Evolutionary conservation across 2,113 vertebrate species (phyloP).

Genomic region (Hippocampus comes): DNA sequence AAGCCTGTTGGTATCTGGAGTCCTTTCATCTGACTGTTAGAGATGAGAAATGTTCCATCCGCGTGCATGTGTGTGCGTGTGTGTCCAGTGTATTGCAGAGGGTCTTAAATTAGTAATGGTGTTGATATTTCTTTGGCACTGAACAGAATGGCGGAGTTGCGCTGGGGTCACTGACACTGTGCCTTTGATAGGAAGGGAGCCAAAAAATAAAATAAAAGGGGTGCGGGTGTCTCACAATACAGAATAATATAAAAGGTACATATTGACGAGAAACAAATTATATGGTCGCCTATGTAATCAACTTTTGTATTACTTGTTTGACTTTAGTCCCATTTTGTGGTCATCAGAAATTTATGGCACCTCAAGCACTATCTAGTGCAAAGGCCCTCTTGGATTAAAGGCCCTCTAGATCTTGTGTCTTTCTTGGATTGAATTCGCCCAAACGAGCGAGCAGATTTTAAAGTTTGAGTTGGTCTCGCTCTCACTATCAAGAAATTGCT

Average conservation of each 20-base stretch:
- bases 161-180: slow-evolving; percentile 8
- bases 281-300: neutral
- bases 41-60: neutral
- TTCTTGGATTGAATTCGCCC: no score
- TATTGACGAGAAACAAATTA: neutral
- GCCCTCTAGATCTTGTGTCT: no score
- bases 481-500: no score
- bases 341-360: no score
- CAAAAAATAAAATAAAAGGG: neutral
- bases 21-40: slow-evolving; percentile 6
- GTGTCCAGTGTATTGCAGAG: slow-evolving; percentile 31
- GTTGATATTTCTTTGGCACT: slow-evolving; percentile 9
- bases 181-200: neutral
- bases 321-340: no score
- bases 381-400: no score
- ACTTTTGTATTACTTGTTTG: neutral
- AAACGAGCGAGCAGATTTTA: no score
- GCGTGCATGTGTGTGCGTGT: neutral
- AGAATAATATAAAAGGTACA: neutral
- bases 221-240: neutral
- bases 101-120: slow-evolving; percentile 52
- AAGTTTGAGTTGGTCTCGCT: no score
- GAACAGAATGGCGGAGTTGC: slow-evolving; percentile 9
- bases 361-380: no score
- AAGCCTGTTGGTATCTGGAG: neutral